Base-by-base conservation (phyloP, 37 sponge, comb jelly and placozoan genomes). In the Lycopodina hypogea region DNA sequence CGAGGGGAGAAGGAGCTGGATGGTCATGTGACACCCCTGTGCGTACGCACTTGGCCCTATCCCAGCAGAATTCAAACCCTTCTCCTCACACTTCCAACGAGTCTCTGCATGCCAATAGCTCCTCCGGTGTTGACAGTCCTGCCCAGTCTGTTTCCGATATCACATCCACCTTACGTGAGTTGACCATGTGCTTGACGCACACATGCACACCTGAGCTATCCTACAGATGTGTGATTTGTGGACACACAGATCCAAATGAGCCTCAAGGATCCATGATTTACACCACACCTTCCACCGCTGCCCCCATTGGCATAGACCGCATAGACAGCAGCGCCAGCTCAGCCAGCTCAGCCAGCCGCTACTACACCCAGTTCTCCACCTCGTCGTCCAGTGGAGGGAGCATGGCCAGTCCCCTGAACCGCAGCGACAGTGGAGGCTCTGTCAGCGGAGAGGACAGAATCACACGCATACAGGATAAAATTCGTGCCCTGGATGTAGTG, bases 81-180 rank as follows among this genome's bases (percentile, higher is more conserved):
- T 79, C 80, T 18, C 80, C 80, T 35, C 80, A 59, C 51, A 61
- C 68, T 28, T 72, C 72, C 22, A 72, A 72, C 15, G 81, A 45
- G 34, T 81, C 81, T 28, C 34, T 45, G 18, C 42, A 24, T 1
- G 64, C 39, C 8, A 2, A 69, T 29, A 81, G 63, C 42, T 42
- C 28, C 53, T 78, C 81, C 7, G 81, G 81, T 6, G 62, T 59
- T 45, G 62, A 81, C 81, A 81, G 81, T 56, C 81, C 81, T 58
- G 33, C 21, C 42, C 41, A 60, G 6, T 60, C 76, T 42, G 26
- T 45, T 23, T 40, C 42, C 24, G 62, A 37, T 56, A 14, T 57
- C 76, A 57, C 30, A 34, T n/a, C 3, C 71, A 42, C 35, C 50
- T 6, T 30, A 18, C 29, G 39, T 38, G 12, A 34, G 39, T 71